Percentiles rank a stretch among this genome's conserved stretches.
These are phyloP conservation scores for Arenicola marina DNA, from an alignment of 2,888 invertebrate species.

Conservation along the genomic window DNA sequence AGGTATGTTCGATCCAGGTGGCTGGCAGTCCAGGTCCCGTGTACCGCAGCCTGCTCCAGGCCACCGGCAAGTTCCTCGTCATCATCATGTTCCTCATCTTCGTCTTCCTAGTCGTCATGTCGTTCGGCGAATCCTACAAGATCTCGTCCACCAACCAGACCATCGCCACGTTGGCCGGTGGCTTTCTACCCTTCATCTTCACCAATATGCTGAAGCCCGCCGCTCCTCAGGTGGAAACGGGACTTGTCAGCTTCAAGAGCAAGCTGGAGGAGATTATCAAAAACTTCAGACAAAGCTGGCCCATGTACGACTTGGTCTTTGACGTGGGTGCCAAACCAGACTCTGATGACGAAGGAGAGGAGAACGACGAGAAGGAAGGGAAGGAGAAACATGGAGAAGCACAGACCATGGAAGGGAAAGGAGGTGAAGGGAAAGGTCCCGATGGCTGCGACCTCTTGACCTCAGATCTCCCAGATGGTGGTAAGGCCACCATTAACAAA, in stretches of 20 bases:
- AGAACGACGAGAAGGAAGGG: not conserved
- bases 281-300: constrained; percentile 53
- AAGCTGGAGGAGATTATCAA: constrained; percentile 56
- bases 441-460: too few relatives aligned
- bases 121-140: constrained; percentile 40
- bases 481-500: too few relatives aligned
- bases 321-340: constrained; percentile 22
- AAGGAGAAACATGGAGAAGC: not conserved
- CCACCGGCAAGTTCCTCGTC: constrained; percentile 55
- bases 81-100: constrained; percentile 56
- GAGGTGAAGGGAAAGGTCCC: too few relatives aligned
- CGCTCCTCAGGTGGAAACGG: constrained; percentile 39
- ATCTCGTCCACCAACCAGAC: constrained; percentile 32
- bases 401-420: not conserved
- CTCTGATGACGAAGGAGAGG: constrained; percentile 5
- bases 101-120: constrained; percentile 58
- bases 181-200: constrained; percentile 35
- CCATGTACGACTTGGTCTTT: constrained; percentile 48
- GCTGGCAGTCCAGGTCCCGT: constrained; percentile 57
- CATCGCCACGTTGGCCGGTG: constrained; percentile 34
- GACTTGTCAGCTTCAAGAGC: constrained; percentile 54
- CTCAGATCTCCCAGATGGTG: too few relatives aligned
- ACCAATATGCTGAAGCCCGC: constrained; percentile 29
- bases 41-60: constrained; percentile 51
- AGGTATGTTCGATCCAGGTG: constrained; percentile 49